These are phyloP conservation scores for Melitaea athalia DNA, from an alignment of 2,888 invertebrate species.

Conservation along the genomic window DNA sequence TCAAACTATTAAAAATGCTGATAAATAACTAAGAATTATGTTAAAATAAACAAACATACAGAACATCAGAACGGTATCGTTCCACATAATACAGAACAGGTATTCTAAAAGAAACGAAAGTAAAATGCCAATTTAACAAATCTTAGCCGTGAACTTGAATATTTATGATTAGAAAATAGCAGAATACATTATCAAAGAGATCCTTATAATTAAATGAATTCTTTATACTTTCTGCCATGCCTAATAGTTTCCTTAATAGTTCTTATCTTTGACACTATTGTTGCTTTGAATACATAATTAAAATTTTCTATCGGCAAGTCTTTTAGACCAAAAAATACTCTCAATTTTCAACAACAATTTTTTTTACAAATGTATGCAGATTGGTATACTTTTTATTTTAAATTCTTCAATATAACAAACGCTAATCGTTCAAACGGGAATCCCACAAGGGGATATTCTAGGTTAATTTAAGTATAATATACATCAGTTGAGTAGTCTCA, in stretches of 20 bases:
- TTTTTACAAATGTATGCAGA: too few relatives aligned
- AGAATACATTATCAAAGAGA: constrained; percentile 7
- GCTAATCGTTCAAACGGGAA: too few relatives aligned
- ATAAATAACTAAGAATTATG: background rate
- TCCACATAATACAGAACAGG: background rate
- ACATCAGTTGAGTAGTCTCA: too few relatives aligned
- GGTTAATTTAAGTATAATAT: too few relatives aligned
- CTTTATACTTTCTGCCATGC: background rate
- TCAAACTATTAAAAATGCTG: too few relatives aligned
- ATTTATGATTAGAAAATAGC: constrained; percentile 14
- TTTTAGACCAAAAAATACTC: background rate
- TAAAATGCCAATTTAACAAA: constrained; percentile 10
- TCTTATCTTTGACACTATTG: background rate
- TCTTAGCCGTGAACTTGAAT: constrained; percentile 16
- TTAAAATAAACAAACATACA: background rate
- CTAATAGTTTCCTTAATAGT: background rate
- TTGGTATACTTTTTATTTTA: too few relatives aligned
- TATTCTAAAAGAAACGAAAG: constrained; percentile 6
- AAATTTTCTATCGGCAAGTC: background rate
- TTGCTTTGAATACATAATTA: background rate
- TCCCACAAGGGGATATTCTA: too few relatives aligned
- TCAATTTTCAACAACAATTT: too few relatives aligned
- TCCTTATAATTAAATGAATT: constrained; percentile 6
- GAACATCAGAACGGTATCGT: background rate
- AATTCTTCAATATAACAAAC: too few relatives aligned